Percentiles rank a stretch among this genome's conserved stretches.
Conservation (phyloP, 2,888 invertebrate species). For the Heteromyza rotundicornis region DNA sequence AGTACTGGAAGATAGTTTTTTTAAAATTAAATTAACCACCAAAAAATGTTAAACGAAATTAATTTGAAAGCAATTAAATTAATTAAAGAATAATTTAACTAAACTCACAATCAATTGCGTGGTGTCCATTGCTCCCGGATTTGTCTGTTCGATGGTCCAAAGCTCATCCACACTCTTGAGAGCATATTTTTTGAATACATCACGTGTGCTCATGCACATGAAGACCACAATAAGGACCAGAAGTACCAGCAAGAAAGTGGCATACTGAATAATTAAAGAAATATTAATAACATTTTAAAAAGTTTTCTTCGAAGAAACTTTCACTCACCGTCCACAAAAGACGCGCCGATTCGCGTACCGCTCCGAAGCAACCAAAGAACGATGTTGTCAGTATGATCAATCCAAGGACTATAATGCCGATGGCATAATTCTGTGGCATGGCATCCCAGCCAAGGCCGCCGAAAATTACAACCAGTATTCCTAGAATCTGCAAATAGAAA, state of each 20-base stretch:
- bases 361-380: conserved; percentile 51
- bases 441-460: conserved; percentile 51
- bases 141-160: conserved; percentile 45
- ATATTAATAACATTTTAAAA: neutral
- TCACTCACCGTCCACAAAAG: conserved; percentile 50
- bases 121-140: conserved; percentile 47
- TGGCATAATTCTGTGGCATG: conserved; percentile 49
- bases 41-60: too few relatives aligned
- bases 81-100: too few relatives aligned
- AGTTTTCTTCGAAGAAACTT: too few relatives aligned
- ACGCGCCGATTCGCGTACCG: conserved; percentile 50
- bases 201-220: conserved; percentile 40
- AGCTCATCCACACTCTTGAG: conserved; percentile 40
- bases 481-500: conserved; percentile 44
- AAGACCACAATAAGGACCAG: conserved; percentile 41
- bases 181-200: conserved; percentile 49
- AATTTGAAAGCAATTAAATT: too few relatives aligned
- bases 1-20: conserved; percentile 37
- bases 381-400: conserved; percentile 47
- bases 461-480: conserved; percentile 45
- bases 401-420: conserved; percentile 48
- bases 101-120: conserved; percentile 46
- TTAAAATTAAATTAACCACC: too few relatives aligned
- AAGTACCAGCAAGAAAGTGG: conserved; percentile 41
- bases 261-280: conserved; percentile 37